These are phyloP conservation scores for Magallana ariakensis DNA, from an alignment of 1,140 invertebrate species.

Conservation along the genomic window DNA sequence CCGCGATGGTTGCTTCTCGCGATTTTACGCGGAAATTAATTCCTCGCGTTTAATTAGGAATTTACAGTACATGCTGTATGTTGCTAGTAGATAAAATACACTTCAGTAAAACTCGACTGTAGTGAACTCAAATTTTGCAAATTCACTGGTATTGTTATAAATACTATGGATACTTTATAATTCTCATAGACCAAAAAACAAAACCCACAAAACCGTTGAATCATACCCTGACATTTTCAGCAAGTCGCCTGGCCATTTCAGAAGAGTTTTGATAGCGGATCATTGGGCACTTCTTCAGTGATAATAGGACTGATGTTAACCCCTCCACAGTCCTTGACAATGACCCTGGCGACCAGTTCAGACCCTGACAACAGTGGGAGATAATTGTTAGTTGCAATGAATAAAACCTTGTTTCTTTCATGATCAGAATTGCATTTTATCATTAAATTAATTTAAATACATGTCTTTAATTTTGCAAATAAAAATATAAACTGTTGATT, in stretches of 20 bases:
- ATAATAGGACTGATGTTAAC: slow-evolving; percentile 91
- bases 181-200: too few species aligned
- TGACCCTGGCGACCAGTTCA: slow-evolving; percentile 87
- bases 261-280: slow-evolving; percentile 96
- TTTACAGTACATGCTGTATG: not conserved
- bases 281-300: slow-evolving; percentile 93
- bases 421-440: too few species aligned
- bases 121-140: not conserved
- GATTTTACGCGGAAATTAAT: too few species aligned
- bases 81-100: not conserved
- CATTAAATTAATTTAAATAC: too few species aligned
- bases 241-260: slow-evolving; percentile 90
- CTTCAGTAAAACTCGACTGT: not conserved
- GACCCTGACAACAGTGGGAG: slow-evolving; percentile 79
- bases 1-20: too few species aligned
- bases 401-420: too few species aligned
- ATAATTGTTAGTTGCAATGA: too few species aligned
- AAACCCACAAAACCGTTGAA: not conserved
- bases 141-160: not conserved
- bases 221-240: slow-evolving; percentile 83
- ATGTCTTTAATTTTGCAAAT: too few species aligned
- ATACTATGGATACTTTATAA: too few species aligned
- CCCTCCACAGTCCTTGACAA: slow-evolving; percentile 91
- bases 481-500: too few species aligned
- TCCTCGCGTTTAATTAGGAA: too few species aligned